Base-by-base conservation (phyloP, 2,888 invertebrate genomes). In the Netelia virgata region DNA sequence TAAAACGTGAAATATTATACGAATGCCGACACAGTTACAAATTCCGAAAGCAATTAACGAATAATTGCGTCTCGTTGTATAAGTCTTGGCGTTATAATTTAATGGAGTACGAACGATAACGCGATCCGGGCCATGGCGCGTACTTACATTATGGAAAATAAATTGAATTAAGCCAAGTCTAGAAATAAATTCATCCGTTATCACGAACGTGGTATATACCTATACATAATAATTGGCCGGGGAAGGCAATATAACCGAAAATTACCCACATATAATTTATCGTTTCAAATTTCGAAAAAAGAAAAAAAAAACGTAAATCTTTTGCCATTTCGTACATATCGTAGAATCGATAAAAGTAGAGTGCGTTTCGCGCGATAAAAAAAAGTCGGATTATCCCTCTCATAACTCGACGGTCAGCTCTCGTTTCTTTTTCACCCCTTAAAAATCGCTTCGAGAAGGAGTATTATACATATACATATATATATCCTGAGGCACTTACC, bases 391-490 rank as follows among this genome's bases (percentile, higher is more conserved):
- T 63, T 47, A 14, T 14, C 47, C 47, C 47, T 47, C 47, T 47
- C 41, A 41, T 20, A 50, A 55, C 50, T 20, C 53, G 50, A 50
- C 41, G 76, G 76, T 69, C 61, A 68, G 11, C 57, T 68, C 28
- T 59, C 20, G n/a, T 11, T 43, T 76, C n/a, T 76, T 47, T 23
- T 5, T 16, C 57, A 10, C n/a, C 47, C 14, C 28, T 59, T 28
- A 43, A 47, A 77, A 77, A 61, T 69, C 61, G 61, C 53, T 78
- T 41, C 50, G 18, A 23, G 63, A 70, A 16, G 41, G 61, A 61
- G 70, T 23, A 16, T 55, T 23, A 23, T 23, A 23, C 2, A 28
- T 28, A 28, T 28, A 28, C 5, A 28, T 28, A 28, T 28, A 28
- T 28, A 59, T 78, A 68, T 68, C 18, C 23, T 77, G 20, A n/a